Evolutionary conservation across 2,113 vertebrate species (phyloP), one percentile per base, ranked within the genome.

Genomic region (Apus apus): DNA sequence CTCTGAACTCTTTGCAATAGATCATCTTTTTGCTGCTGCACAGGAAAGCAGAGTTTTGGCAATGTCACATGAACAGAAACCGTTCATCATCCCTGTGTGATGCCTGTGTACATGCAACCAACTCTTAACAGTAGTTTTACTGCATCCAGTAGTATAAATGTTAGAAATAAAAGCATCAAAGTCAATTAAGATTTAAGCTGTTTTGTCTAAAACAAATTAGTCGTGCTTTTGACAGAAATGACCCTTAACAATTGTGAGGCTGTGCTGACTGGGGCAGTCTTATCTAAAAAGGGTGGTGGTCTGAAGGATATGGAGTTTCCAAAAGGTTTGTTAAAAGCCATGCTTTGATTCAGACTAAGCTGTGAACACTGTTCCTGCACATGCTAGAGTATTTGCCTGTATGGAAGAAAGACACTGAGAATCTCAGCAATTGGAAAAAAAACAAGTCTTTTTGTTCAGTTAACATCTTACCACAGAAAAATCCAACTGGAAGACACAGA

Each of bases 21-120:
- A 94, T 91, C 79, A 85, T 95, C 74, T 93, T 97, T 96, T 85
- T 85, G 64, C 89, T 95, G 77, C 66, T 94, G 95, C 90, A 60
- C 56, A 78, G 94, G 90, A 83, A 89, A 93, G 88, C 87, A 68
- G 70, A 81, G 19, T 80, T 96, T 95, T 96, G 89, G 91, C 94
- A 97, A 60, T 76, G 78, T 57, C 77, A 72, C 58, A 3, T 57
- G 36, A 92, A 68, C 70, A 87, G 66, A 72, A 92, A 79, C 66
- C 74, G 78, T 95, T 89, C 72, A 92, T 95, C 76, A 91, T 89
- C 22, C 54, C 51, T 40, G 0, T 80, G 54, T 72, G 61, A 81
- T 45, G 30, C 40, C 38, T 75, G 23, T 30, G 43, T 64, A 32
- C 13, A 17, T 0, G 2, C n/a, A 90, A 60, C 65, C 73, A 89